Percentiles rank a stretch among this genome's conserved stretches.
Conservation (phyloP, 2,888 invertebrate genomes). For the Drosophila eohydei region DNA sequence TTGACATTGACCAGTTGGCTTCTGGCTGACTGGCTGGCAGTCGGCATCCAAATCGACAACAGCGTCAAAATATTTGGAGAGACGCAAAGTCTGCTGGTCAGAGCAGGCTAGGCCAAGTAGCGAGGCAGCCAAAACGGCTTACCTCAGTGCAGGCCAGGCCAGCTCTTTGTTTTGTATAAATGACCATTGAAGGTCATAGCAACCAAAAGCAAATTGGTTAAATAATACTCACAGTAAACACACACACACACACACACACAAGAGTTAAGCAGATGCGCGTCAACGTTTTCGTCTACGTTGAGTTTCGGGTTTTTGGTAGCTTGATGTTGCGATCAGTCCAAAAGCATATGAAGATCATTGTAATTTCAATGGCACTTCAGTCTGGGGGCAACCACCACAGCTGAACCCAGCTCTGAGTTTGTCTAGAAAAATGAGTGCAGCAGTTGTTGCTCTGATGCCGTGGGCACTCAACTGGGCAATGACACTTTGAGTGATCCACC, state of each 20-base stretch:
- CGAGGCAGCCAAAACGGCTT: slow-evolving; percentile 5
- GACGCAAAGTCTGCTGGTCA: slow-evolving; percentile 58
- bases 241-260: slow-evolving; percentile 23
- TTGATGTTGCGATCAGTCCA: slow-evolving; percentile 68
- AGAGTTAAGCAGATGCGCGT: slow-evolving; percentile 62
- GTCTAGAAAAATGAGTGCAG: slow-evolving; percentile 63
- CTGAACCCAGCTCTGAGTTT: slow-evolving; percentile 44
- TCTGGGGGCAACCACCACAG: slow-evolving; percentile 54
- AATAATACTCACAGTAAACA: slow-evolving; percentile 54
- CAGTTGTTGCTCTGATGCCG: slow-evolving; percentile 34
- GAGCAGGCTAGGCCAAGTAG: slow-evolving; percentile 20
- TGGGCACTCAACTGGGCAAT: slow-evolving; percentile 65
- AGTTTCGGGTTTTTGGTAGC: slow-evolving; percentile 60
- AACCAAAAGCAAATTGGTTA: slow-evolving; percentile 69
- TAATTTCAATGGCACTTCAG: slow-evolving; percentile 77
- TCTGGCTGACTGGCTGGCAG: slow-evolving; percentile 24
- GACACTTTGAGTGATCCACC: slow-evolving; percentile 67
- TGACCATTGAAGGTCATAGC: slow-evolving; percentile 77
- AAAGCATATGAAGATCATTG: slow-evolving; percentile 77
- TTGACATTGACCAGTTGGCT: slow-evolving; percentile 79
- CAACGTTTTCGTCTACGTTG: slow-evolving; percentile 24
- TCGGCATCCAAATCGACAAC: slow-evolving; percentile 64
- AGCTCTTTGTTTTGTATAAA: slow-evolving; percentile 67
- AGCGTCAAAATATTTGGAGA: slow-evolving; percentile 75
- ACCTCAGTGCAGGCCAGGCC: slow-evolving; percentile 28